phyloP scores from a whole-genome alignment of 2,888 invertebrate species.

The Diaperis boleti region DNA sequence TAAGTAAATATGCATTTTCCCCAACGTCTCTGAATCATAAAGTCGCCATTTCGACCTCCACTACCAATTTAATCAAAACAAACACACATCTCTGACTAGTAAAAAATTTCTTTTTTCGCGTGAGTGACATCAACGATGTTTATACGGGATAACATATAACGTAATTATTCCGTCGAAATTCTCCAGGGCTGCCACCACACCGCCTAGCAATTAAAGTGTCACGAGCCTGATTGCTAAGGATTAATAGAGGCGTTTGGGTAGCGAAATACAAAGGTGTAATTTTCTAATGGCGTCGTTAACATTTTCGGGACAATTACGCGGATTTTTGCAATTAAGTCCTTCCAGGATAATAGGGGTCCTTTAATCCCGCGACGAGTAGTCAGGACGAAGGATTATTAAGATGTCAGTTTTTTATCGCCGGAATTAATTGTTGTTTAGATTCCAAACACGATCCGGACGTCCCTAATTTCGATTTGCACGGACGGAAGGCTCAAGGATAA shows the following conservation, averaged over 20 bases:
- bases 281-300: constrained; percentile 16
- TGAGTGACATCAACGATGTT: constrained; percentile 2
- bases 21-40: too few relatives aligned
- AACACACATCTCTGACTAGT: too few relatives aligned
- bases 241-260: constrained; percentile 20
- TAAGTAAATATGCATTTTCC: too few relatives aligned
- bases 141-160: constrained; percentile 16
- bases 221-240: constrained; percentile 26
- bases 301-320: background rate
- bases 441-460: constrained; percentile 8
- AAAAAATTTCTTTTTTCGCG: constrained; percentile 8
- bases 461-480: background rate
- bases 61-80: too few relatives aligned
- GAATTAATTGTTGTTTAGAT: constrained; percentile 4
- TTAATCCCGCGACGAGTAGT: background rate
- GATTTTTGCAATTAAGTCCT: background rate
- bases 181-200: constrained; percentile 13
- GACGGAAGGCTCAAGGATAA: constrained; percentile 3
- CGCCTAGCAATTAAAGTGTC: constrained; percentile 27
- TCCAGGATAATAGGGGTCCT: background rate
- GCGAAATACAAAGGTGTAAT: constrained; percentile 1
- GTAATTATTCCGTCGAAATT: constrained; percentile 21
- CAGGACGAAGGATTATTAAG: background rate
- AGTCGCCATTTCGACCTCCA: too few relatives aligned
- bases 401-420: too few relatives aligned